A percentile compares a stretch with the other conserved stretches of the same genome.
These are phyloP conservation scores for Melanocharis versteri DNA, from an alignment of 2,113 vertebrate species.

Conservation along the genomic window DNA sequence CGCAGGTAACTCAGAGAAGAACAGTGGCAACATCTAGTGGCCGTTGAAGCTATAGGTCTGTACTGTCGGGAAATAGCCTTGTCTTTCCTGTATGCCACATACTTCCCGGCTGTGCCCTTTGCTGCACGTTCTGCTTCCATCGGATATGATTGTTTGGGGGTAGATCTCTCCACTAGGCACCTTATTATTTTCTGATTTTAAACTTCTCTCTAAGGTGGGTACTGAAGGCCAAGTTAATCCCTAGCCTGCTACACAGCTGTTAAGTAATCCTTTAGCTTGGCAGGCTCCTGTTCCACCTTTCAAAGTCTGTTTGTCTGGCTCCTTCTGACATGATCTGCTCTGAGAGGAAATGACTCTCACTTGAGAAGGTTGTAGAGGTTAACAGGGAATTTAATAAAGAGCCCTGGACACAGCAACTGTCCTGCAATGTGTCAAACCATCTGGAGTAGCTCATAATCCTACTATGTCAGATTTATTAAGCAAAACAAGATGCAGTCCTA, in stretches of 20 bases:
- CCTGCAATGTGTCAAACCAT: slow-evolving; percentile 43
- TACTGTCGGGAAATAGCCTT: neutral
- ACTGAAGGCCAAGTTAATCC: neutral
- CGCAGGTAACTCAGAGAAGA: neutral
- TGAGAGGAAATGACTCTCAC: slow-evolving; percentile 28
- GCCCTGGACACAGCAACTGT: neutral
- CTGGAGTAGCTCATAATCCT: slow-evolving; percentile 53
- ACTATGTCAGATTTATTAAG: slow-evolving; percentile 41
- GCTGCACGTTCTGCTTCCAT: neutral
- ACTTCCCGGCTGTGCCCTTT: neutral
- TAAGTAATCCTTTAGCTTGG: neutral
- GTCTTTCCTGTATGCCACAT: neutral
- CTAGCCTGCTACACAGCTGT: neutral
- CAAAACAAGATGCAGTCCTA: slow-evolving; percentile 31
- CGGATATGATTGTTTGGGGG: neutral
- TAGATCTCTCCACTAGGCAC: neutral
- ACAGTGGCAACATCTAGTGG: slow-evolving; percentile 60
- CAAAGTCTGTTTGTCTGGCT: neutral
- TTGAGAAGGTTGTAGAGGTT: slow-evolving; percentile 46
- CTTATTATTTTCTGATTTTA: neutral
- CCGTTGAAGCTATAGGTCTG: neutral
- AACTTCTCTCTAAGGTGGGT: neutral
- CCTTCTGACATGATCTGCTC: neutral
- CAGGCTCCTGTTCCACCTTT: neutral
- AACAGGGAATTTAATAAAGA: slow-evolving; percentile 50